phyloP scores from a whole-genome alignment of 1,140 invertebrate genomes.

The Heliconius congener region DNA sequence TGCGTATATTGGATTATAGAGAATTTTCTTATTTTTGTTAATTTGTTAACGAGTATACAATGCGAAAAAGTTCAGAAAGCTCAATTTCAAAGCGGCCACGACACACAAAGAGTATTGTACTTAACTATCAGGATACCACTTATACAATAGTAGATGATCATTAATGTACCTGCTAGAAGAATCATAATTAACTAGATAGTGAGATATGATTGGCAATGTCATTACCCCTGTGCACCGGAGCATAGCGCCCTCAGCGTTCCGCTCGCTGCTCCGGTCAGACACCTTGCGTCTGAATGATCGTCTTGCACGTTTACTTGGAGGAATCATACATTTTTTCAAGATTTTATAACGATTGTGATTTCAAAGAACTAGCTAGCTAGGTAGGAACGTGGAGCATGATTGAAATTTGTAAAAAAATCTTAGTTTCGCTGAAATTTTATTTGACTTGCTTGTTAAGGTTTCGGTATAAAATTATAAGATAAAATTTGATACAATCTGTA shows the following conservation, averaged over 20 bases:
- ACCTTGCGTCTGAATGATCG: slow-evolving; percentile 51
- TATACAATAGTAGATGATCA: not conserved
- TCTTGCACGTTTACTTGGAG: slow-evolving; percentile 29
- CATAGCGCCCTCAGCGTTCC: slow-evolving; percentile 67
- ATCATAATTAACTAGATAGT: slow-evolving; percentile 43
- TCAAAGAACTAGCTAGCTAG: not conserved
- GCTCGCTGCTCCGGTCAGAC: slow-evolving; percentile 57
- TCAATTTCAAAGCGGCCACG: too few relatives aligned
- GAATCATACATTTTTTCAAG: slow-evolving; percentile 26
- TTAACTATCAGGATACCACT: too few relatives aligned
- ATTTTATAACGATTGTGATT: slow-evolving; percentile 9
- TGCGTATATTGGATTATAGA: too few relatives aligned
- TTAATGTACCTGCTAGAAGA: slow-evolving; percentile 22
- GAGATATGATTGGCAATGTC: slow-evolving; percentile 73
- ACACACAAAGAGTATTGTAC: too few relatives aligned
- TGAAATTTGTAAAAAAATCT: not conserved
- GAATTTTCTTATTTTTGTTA: too few relatives aligned
- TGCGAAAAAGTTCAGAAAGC: too few relatives aligned
- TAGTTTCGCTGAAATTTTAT: too few relatives aligned
- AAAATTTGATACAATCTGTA: too few relatives aligned
- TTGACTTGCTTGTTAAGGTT: too few relatives aligned
- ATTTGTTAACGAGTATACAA: too few relatives aligned
- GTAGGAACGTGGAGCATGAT: not conserved
- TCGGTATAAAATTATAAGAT: too few relatives aligned
- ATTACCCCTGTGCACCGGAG: slow-evolving; percentile 61